Evolutionary conservation across 2,888 invertebrate species (phyloP).

Genomic region (Luffia ferchaultella): DNA sequence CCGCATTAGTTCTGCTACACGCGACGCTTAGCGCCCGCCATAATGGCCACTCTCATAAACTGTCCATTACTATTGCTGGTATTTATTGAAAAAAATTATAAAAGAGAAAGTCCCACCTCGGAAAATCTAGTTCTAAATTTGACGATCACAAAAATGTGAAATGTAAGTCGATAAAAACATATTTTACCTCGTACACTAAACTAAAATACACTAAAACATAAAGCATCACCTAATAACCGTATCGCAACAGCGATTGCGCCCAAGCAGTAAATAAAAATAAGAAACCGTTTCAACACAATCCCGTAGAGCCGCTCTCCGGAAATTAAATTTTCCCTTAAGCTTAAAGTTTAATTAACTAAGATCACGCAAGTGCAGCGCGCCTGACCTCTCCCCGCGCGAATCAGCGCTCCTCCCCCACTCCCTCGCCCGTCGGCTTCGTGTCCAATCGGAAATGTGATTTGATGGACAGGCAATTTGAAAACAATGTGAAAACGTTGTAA

Average conservation of each 20-base stretch:
- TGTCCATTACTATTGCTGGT: neutral
- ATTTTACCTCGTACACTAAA: too few relatives aligned
- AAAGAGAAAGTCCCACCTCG: too few relatives aligned
- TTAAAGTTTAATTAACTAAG: slow-evolving; percentile 53
- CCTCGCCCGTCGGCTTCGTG: slow-evolving; percentile 13
- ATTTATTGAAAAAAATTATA: too few relatives aligned
- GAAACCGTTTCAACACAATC: slow-evolving; percentile 27
- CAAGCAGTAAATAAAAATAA: slow-evolving; percentile 41
- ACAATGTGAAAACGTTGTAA: slow-evolving; percentile 19
- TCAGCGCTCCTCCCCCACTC: slow-evolving; percentile 4
- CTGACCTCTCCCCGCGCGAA: slow-evolving; percentile 5
- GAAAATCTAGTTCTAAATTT: too few relatives aligned
- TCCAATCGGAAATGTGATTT: slow-evolving; percentile 26
- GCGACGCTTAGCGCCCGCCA: neutral
- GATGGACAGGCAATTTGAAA: slow-evolving; percentile 42
- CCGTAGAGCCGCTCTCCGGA: slow-evolving; percentile 40
- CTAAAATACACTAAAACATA: too few relatives aligned
- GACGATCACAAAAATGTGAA: too few relatives aligned
- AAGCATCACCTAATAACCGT: too few relatives aligned
- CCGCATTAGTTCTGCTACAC: slow-evolving; percentile 1
- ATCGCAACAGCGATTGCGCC: too few relatives aligned
- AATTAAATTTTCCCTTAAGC: slow-evolving; percentile 55
- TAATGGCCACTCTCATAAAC: neutral
- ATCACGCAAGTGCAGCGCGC: slow-evolving; percentile 37
- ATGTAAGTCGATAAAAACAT: too few relatives aligned